These are phyloP conservation scores for Neodiprion lecontei DNA, from an alignment of 1,140 invertebrate species.

Conservation along the genomic window DNA sequence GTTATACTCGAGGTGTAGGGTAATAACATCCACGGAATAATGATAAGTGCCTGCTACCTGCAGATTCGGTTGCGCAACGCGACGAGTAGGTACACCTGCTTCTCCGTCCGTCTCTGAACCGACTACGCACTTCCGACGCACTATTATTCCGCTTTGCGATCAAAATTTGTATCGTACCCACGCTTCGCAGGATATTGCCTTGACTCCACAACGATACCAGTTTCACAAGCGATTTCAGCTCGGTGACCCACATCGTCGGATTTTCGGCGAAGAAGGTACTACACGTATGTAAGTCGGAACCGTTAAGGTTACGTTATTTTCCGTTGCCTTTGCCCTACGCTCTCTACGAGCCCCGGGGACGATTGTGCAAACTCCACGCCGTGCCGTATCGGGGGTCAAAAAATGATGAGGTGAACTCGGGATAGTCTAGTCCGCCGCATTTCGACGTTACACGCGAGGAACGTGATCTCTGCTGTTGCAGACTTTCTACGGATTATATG, in stretches of 20 bases:
- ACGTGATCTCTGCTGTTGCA: neutral
- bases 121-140: too few relatives aligned
- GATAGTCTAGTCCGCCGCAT: neutral
- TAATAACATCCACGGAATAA: too few relatives aligned
- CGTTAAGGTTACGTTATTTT: neutral
- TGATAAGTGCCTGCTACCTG: too few relatives aligned
- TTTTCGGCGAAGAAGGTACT: neutral
- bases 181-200: too few relatives aligned
- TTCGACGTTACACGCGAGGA: neutral
- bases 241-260: neutral
- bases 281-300: neutral
- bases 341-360: too few relatives aligned
- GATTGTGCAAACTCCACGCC: too few relatives aligned
- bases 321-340: neutral
- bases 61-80: too few relatives aligned
- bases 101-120: too few relatives aligned
- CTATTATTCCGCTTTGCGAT: too few relatives aligned
- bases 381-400: neutral
- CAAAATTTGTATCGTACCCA: too few relatives aligned
- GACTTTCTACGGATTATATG: slow-evolving; percentile 3
- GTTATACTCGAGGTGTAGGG: too few relatives aligned
- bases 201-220: neutral
- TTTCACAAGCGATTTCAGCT: neutral
- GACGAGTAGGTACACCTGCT: too few relatives aligned
- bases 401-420: neutral